Percentiles rank a stretch among this genome's conserved stretches.
These are phyloP conservation scores for Chiridota heheva DNA, from an alignment of 35 echinoderm and acorn worm genomes.

Conservation along the genomic window DNA sequence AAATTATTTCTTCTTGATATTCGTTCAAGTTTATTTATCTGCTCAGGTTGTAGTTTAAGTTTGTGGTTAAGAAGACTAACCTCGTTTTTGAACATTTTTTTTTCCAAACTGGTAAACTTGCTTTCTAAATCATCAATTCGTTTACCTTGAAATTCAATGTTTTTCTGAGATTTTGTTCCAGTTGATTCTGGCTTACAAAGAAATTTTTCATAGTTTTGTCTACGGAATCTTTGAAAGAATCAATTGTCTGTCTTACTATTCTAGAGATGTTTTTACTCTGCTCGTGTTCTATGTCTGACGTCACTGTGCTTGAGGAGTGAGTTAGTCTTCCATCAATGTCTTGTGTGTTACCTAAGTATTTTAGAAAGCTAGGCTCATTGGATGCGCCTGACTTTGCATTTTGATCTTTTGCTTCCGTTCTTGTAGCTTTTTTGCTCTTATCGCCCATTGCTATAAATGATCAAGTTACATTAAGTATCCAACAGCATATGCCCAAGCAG, in stretches of 20 bases:
- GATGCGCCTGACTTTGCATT: no score
- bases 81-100: background rate
- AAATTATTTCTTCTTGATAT: constrained; percentile 3
- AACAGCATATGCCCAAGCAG: no score
- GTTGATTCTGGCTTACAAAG: background rate
- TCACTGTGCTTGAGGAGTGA: no score
- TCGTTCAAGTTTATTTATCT: constrained; percentile 1
- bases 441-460: no score
- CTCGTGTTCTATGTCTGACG: background rate
- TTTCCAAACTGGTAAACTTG: background rate
- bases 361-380: no score
- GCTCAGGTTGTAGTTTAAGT: no score
- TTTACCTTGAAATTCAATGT: background rate
- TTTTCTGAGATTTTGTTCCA: background rate
- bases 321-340: no score
- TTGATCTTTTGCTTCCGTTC: no score
- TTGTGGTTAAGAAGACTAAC: background rate
- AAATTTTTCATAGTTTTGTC: background rate
- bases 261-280: background rate
- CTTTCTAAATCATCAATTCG: constrained; percentile 1
- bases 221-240: background rate
- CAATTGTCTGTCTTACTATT: background rate
- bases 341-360: no score
- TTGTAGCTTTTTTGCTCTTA: no score
- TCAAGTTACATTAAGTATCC: no score